phyloP scores from a whole-genome alignment of 2,113 vertebrate genomes.

The Zosterops borbonicus region DNA sequence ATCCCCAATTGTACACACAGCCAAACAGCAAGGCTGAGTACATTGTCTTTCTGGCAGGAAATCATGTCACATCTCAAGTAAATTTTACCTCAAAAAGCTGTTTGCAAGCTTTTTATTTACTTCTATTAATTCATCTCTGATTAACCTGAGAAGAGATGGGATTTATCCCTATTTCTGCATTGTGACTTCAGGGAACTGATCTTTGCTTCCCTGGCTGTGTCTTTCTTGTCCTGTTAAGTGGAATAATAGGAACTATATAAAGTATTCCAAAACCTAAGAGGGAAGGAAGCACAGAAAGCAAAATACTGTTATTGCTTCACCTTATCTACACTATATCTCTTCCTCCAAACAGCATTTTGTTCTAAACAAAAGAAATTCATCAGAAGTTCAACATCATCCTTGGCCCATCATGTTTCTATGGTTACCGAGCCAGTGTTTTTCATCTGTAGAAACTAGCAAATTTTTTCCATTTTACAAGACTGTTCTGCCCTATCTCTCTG shows the following conservation, averaged over 20 bases:
- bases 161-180: not conserved
- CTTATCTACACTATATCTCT: not conserved
- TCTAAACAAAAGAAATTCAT: constrained; percentile 71
- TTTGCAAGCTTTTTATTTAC: not conserved
- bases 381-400: constrained; percentile 68
- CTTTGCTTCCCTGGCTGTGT: not conserved
- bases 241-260: not conserved
- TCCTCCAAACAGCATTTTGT: constrained; percentile 53
- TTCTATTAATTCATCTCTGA: not conserved
- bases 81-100: not conserved
- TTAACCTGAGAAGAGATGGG: not conserved
- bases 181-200: not conserved
- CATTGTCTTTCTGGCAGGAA: not conserved
- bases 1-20: not conserved
- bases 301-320: not conserved
- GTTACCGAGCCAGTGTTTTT: constrained; percentile 70
- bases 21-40: not conserved
- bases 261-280: not conserved
- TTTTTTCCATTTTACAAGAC: constrained; percentile 44
- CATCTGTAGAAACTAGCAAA: constrained; percentile 57
- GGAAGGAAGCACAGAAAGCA: not conserved
- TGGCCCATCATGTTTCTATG: constrained; percentile 76
- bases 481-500: constrained; percentile 39
- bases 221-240: not conserved
- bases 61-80: not conserved